Percentiles rank a stretch among this genome's conserved stretches.
These are phyloP conservation scores for Macrotus californicus DNA, from an alignment of 2,113 vertebrate species.

Conservation along the genomic window DNA sequence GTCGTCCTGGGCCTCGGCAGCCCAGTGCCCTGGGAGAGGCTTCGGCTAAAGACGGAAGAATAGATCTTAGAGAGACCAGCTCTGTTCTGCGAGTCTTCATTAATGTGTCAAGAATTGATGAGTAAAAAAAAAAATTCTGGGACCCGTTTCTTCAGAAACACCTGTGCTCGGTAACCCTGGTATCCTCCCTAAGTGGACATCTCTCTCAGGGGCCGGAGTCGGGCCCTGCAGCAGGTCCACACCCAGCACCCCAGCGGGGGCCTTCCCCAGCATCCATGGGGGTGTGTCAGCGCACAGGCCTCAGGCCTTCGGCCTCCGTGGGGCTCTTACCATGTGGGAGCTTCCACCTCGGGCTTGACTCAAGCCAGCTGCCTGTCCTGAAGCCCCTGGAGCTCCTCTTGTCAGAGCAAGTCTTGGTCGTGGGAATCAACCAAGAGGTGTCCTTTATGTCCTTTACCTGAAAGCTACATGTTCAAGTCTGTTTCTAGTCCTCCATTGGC, in stretches of 20 bases:
- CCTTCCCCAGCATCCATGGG: neutral
- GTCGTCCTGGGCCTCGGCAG: neutral
- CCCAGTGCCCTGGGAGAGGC: neutral
- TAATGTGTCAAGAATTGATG: slow-evolving; percentile 31
- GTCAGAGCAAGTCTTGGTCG: neutral
- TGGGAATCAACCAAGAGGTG: neutral
- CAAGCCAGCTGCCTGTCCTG: neutral
- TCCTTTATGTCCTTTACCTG: neutral
- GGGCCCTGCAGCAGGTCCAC: neutral
- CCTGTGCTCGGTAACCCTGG: neutral
- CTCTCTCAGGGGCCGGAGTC: neutral
- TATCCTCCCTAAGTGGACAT: neutral
- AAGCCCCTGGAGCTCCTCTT: neutral
- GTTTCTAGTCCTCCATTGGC: neutral
- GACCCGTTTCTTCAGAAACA: neutral
- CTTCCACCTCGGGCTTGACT: neutral
- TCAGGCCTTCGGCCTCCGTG: neutral
- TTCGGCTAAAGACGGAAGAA: neutral
- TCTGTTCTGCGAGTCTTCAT: neutral
- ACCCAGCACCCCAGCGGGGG: neutral
- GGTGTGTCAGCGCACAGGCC: neutral
- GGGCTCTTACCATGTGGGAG: neutral
- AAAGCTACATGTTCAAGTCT: neutral
- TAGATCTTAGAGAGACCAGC: neutral
- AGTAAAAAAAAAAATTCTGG: neutral